Base-by-base conservation (phyloP, 2,888 invertebrate genomes). In the Arctia plantaginis region DNA sequence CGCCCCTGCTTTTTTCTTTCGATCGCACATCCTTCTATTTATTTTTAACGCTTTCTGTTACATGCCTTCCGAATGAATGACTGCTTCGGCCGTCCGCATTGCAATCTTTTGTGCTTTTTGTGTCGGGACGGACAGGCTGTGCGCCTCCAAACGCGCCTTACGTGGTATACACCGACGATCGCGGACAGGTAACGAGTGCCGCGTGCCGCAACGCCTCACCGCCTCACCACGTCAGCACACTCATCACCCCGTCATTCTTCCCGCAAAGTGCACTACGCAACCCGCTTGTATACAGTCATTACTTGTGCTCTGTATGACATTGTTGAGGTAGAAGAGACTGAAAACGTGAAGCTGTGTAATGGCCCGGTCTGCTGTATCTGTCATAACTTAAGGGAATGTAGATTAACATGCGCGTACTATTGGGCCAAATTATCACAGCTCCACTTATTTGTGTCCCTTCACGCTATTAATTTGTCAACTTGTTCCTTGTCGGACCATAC, bases 121-220 rank as follows among this genome's bases (percentile, higher is more conserved):
- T 95, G 92, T 93, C 90, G 93, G 92, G 90, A 87, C 90, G 93
- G 90, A 87, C 91, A 93, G 95, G 95, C 95, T 96, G 97, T 97
- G 97, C 98, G 96, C 98, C 98, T 94, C 97, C 97, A 96, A 98
- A 98, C 96, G 98, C 98, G 97, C 98, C 98, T 96, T 98, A 97
- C 97, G 98, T 98, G 97, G 97, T 98, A 97, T 98, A 98, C 97
- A 98, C 98, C 97, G 98, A 98, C 97, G 98, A 98, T 96, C 98
- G 98, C 97, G 98, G 98, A 97, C 98, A 98, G 98, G 98, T 98
- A 98, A 96, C 96, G 96, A 84, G 94, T 95, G 94, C 91, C 91
- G 93, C 91, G 91, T 91, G 91, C 90, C n/a, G n/a, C 47, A 39
- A 27, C 78, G 67, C 75, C 73, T 70, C 70, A 12, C 65, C 76